Base-by-base conservation (phyloP, 2,113 vertebrate species). In the Halcyon senegalensis region DNA sequence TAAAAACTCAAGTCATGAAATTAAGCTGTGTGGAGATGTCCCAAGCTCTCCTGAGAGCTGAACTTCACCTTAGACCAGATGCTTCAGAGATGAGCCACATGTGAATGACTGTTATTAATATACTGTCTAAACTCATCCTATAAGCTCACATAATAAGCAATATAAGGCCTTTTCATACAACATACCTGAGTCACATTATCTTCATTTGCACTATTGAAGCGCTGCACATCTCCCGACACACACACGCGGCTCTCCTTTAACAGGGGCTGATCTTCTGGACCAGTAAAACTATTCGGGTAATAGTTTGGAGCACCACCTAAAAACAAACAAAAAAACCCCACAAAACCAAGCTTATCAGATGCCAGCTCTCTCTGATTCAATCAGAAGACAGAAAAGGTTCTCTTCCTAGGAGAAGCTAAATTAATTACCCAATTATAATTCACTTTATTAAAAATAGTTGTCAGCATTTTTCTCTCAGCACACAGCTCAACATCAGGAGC, bases 271-370 rank as follows among this genome's bases (percentile, higher is more conserved):
- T 94, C 94, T 4, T 99, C 98, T 0, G 99, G 99, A 7, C 98
- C 99, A 17, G 98, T 98, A 93, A 99, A 99, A 97, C 99, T 99
- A 94, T 99, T 99, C 30, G 99, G 99, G 56, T 97, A 99, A 94
- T 99, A 99, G 95, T 99, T 99, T 21, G 99, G 99, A 51, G 99
- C 99, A 10, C 99, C 99, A 84, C 99, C 99, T 99, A 74, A 35
- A 87, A 46, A 43, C 33, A 93, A 84, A 79, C 21, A 46, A 25
- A 31, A 35, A 43, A 35, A 7, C 7, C 2, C 5, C 31, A 37
- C 9, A 18, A 72, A 16, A 6, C n/a, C 27, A 48, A 62, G 27
- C 23, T 14, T 46, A 24, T 69, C 35, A 66, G 21, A 79, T 21
- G 16, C 12, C 27, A 91, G 33, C 14, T 39, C 31, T 66, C 23